These are phyloP conservation scores for Galemys pyrenaicus DNA, from an alignment of 2,113 vertebrate species.

Conservation along the genomic window DNA sequence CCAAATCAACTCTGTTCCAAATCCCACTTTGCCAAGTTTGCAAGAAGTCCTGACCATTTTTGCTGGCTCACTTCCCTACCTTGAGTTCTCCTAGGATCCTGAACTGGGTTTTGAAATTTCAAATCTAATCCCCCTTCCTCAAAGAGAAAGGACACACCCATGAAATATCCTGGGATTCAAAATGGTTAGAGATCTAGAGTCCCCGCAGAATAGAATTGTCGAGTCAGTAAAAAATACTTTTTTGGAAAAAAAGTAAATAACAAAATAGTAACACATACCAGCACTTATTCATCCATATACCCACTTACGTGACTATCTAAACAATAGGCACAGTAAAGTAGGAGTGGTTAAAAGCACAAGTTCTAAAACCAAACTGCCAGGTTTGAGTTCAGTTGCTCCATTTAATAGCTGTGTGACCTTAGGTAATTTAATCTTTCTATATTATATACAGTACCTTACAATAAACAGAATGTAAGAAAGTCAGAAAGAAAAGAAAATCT, in stretches of 20 bases:
- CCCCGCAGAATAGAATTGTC: not conserved
- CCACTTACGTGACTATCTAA: not conserved
- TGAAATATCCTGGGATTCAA: not conserved
- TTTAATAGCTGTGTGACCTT: not conserved
- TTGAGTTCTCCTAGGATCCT: not conserved
- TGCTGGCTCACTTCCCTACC: not conserved
- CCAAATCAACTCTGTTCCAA: conserved; percentile 34
- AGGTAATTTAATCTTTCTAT: not conserved
- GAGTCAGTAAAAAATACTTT: not conserved
- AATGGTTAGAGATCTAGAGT: not conserved
- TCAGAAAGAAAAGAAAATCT: too few species aligned
- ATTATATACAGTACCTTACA: too few species aligned
- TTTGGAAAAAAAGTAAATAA: not conserved
- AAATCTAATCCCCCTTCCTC: not conserved
- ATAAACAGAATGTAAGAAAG: too few species aligned
- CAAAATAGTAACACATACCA: not conserved
- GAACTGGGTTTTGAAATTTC: conserved; percentile 8
- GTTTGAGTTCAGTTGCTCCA: not conserved
- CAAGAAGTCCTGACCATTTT: not conserved
- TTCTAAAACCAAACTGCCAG: not conserved
- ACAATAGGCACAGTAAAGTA: not conserved
- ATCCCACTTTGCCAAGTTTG: not conserved
- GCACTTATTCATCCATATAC: not conserved
- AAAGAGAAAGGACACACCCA: not conserved
- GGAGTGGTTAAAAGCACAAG: not conserved